Percentiles rank a stretch among this genome's conserved stretches.
These are phyloP conservation scores for Micronycteris hirsuta DNA, from an alignment of 2,113 vertebrate species.

Conservation along the genomic window DNA sequence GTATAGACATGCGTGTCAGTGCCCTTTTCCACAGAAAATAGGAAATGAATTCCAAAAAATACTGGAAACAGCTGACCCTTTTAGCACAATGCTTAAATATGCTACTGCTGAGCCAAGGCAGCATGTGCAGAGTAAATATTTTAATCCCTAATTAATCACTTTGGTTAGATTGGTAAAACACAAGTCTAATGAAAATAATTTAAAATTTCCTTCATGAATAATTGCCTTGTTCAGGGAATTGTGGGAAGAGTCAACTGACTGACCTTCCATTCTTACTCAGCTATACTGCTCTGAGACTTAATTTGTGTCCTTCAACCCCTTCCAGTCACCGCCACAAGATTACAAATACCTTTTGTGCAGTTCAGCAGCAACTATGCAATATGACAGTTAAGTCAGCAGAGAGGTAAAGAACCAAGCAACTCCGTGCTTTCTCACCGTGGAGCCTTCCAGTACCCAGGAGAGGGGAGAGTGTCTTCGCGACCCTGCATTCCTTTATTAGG, in stretches of 20 bases:
- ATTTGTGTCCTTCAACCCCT: slow-evolving; percentile 82
- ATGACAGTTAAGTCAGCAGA: slow-evolving; percentile 78
- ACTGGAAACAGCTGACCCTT: slow-evolving; percentile 87
- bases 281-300: slow-evolving; percentile 79
- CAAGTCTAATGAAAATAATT: slow-evolving; percentile 90
- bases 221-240: slow-evolving; percentile 88
- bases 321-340: slow-evolving; percentile 80
- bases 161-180: slow-evolving; percentile 91
- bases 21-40: slow-evolving; percentile 82
- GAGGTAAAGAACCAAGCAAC: slow-evolving; percentile 65
- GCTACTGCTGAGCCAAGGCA: slow-evolving; percentile 86
- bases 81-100: slow-evolving; percentile 88
- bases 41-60: slow-evolving; percentile 84
- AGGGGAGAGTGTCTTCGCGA: slow-evolving; percentile 70
- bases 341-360: slow-evolving; percentile 83
- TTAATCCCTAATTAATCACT: slow-evolving; percentile 93
- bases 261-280: slow-evolving; percentile 85
- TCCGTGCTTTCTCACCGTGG: slow-evolving; percentile 50
- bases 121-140: slow-evolving; percentile 91
- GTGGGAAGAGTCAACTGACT: slow-evolving; percentile 87
- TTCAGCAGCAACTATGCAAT: slow-evolving; percentile 79
- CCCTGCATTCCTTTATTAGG: slow-evolving; percentile 72
- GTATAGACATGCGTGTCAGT: slow-evolving; percentile 80
- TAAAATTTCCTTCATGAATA: slow-evolving; percentile 91
- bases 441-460: slow-evolving; percentile 54